phyloP scores from a whole-genome alignment of 2,888 invertebrate genomes.

The Timandra comae region DNA sequence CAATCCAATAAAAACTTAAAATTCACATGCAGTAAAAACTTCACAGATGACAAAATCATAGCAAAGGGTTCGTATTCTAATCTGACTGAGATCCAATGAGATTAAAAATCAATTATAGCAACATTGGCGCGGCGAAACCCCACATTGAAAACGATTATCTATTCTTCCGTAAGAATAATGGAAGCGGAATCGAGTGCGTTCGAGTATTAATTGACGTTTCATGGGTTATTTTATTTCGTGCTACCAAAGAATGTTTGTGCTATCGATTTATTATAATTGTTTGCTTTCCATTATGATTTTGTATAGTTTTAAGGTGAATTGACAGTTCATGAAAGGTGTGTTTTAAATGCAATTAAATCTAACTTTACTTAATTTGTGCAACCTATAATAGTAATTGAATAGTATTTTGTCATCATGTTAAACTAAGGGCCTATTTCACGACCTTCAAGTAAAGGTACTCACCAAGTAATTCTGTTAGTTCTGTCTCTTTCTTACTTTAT shows the following conservation, averaged over 20 bases:
- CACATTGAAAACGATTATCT: constrained; percentile 24
- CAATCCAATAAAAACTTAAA: constrained; percentile 7
- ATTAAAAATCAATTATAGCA: constrained; percentile 24
- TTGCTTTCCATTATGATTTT: constrained; percentile 5
- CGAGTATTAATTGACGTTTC: constrained; percentile 9
- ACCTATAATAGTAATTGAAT: no score
- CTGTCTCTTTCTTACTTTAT: no score
- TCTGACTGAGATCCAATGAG: constrained; percentile 21
- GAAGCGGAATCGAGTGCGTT: constrained; percentile 13
- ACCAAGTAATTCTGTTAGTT: no score
- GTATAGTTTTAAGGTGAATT: no score
- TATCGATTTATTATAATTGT: constrained; percentile 13
- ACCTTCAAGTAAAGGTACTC: no score
- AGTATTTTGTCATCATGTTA: no score
- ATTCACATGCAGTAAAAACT: constrained; percentile 13
- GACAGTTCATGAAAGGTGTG: no score
- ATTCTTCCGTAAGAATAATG: constrained; percentile 19
- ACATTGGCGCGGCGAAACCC: constrained; percentile 17
- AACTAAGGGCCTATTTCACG: no score
- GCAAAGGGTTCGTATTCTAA: constrained; percentile 19
- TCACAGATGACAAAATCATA: constrained; percentile 11
- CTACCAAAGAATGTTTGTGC: constrained; percentile 7
- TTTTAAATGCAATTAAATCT: no score
- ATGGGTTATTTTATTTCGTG: constrained; percentile 10
- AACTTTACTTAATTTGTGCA: no score